Percentiles rank a stretch among this genome's conserved stretches.
Conservation (phyloP, 2,888 invertebrate genomes). For the Chrysolina oricalcia region DNA sequence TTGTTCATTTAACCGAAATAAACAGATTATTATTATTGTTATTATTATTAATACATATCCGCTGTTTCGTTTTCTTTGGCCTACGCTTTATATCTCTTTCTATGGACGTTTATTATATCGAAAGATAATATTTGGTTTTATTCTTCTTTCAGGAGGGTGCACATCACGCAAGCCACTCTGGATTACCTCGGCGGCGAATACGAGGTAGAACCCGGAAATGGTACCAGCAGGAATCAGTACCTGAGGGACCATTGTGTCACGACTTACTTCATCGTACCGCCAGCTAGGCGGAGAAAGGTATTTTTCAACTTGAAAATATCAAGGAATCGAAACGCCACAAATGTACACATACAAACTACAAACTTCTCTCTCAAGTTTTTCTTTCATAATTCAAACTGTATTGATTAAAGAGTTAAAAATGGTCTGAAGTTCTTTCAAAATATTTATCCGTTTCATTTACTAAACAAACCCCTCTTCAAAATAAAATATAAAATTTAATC, state of each 20-base stretch:
- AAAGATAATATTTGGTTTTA: conserved; percentile 23
- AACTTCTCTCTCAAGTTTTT: background rate
- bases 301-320: conserved; percentile 53
- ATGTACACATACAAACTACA: background rate
- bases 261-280: conserved; percentile 92
- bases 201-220: conserved; percentile 92
- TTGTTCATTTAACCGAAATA: no score
- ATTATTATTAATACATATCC: no score
- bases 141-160: conserved; percentile 79
- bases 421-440: conserved; percentile 1
- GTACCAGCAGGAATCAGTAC: conserved; percentile 87
- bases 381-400: background rate
- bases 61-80: no score
- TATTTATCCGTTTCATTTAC: background rate
- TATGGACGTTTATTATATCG: background rate
- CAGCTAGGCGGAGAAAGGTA: conserved; percentile 88
- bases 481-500: no score
- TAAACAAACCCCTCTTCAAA: no score
- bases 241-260: conserved; percentile 88
- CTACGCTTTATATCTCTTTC: background rate
- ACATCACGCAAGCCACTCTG: conserved; percentile 88
- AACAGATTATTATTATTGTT: no score
- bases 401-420: conserved; percentile 12
- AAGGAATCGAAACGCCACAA: background rate
- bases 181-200: conserved; percentile 91